Percentiles rank a stretch among this genome's conserved stretches.
These are phyloP conservation scores for Pluvialis apricaria DNA, from an alignment of 2,113 vertebrate genomes.

Conservation along the genomic window DNA sequence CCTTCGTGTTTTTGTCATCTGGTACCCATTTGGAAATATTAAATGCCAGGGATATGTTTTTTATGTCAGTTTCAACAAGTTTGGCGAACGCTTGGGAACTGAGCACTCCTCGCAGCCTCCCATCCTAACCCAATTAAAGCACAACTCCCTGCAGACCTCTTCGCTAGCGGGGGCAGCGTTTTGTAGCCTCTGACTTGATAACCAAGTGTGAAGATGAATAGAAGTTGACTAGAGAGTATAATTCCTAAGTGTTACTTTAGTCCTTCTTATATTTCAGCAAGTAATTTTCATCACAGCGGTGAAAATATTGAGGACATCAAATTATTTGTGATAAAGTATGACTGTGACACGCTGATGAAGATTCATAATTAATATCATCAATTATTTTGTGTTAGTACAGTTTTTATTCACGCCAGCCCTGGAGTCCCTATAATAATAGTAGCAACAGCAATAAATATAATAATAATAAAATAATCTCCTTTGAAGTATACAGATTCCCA, in stretches of 20 bases:
- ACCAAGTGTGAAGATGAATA: neutral
- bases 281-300: neutral
- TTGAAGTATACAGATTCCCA: neutral
- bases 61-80: constrained; percentile 65
- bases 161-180: neutral
- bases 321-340: neutral
- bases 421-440: neutral
- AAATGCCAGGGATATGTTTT: neutral
- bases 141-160: neutral
- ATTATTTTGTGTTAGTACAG: neutral
- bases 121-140: neutral
- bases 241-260: neutral
- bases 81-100: constrained; percentile 20
- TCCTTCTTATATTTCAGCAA: neutral
- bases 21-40: constrained; percentile 26
- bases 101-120: constrained; percentile 14
- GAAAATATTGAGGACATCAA: neutral
- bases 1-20: constrained; percentile 3
- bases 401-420: neutral
- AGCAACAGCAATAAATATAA: neutral
- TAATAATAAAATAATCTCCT: neutral
- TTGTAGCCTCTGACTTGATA: neutral
- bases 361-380: neutral
- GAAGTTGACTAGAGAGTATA: neutral
- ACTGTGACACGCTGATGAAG: neutral